Evolutionary conservation across 2,113 vertebrate species (phyloP), one percentile per base, ranked within the genome.

Genomic region (Nibea albiflora): DNA sequence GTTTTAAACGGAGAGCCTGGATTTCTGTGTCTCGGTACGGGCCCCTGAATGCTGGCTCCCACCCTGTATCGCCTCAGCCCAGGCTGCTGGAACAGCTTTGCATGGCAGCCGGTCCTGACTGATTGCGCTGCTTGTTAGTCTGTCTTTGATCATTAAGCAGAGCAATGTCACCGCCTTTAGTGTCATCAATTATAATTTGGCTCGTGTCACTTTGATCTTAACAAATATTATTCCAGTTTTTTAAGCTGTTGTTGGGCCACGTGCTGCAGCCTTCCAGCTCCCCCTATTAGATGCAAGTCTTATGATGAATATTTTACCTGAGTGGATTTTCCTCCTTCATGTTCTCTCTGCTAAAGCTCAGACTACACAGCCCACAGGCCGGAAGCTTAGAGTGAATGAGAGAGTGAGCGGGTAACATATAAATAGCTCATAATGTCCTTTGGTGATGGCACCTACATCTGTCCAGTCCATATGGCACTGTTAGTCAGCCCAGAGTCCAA

Each of bases 101-200:
- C 10, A 0, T 52, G 71, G 76, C 78, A 69, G 61, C 74, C n/a
- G 52, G 54, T 76, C 85, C 73, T 68, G 61, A 84, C 63, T 88
- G 86, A 85, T 85, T 88, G 85, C 75, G 7, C 72, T 79, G 78
- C 80, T 90, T 85, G 76, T 89, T 89, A 86, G 74, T 72, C 81
- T 87, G 88, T 88, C 90, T 93, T 92, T 92, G 91, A 93, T 93
- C 87, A 90, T 89, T 90, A 89, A 77, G 80, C 80, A 83, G 84
- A 92, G 88, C 86, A 61, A 80, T 83, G 89, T 87, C 80, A 88
- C 80, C 19, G 73, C 84, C 81, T 80, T 89, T 76, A 87, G 85
- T 78, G 85, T 86, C 86, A 91, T 91, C 86, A 91, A 89, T 93
- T 91, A 89, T 84, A 87, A 87, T 86, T 60, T 78, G 71, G 70